Percentiles rank a stretch among this genome's conserved stretches.
These are phyloP conservation scores for Artibeus lituratus DNA, from an alignment of 2,797 vertebrate species.

Conservation along the genomic window DNA sequence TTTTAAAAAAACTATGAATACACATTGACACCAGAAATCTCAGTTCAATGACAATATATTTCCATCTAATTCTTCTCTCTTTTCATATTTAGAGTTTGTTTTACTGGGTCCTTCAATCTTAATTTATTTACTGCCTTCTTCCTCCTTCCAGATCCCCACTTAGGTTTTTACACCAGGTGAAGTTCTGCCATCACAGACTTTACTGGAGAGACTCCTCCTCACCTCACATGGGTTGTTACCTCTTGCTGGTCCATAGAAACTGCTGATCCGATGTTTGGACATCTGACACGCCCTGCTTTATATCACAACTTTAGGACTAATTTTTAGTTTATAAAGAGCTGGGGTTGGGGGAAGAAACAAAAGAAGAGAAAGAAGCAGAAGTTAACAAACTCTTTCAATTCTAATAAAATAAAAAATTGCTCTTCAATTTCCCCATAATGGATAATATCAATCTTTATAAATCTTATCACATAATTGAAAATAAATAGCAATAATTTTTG, in stretches of 20 bases:
- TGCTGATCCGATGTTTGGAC: neutral
- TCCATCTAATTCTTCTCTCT: neutral
- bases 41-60: neutral
- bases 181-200: neutral
- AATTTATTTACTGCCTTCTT: neutral
- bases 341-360: neutral
- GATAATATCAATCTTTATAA: neutral
- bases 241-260: neutral
- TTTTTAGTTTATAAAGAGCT: neutral
- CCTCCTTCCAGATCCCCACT: neutral
- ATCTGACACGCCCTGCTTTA: neutral
- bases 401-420: neutral
- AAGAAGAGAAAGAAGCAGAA: neutral
- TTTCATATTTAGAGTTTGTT: neutral
- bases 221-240: neutral
- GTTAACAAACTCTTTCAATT: neutral
- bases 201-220: neutral
- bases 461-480: neutral
- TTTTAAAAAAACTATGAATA: neutral
- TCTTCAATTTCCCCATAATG: neutral
- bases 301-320: neutral
- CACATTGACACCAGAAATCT: neutral
- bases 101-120: neutral
- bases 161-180: neutral
- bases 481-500: neutral